A percentile compares a stretch with the other conserved stretches of the same genome.
These are phyloP conservation scores for Spisula subtruncata DNA, from an alignment of 2,888 invertebrate species.

Conservation along the genomic window DNA sequence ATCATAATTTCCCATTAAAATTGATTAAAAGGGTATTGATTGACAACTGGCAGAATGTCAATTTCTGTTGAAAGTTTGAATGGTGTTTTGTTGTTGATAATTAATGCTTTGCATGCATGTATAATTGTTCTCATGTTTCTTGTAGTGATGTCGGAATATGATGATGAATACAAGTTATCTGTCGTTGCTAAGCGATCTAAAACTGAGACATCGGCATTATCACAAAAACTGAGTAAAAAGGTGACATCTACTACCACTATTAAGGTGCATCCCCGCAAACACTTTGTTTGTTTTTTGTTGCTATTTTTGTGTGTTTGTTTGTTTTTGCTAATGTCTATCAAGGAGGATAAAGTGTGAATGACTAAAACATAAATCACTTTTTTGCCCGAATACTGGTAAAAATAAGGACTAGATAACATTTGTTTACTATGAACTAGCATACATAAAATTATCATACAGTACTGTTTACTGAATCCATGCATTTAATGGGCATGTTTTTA, in stretches of 20 bases:
- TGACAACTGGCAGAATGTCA: too few species aligned
- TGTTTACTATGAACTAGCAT: background rate
- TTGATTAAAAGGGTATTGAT: too few species aligned
- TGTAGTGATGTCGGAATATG: constrained; percentile 71
- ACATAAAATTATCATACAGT: too few species aligned
- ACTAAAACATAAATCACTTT: background rate
- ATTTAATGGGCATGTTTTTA: background rate
- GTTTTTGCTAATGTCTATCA: background rate
- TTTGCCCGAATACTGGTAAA: background rate
- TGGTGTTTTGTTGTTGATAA: background rate
- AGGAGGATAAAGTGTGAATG: background rate
- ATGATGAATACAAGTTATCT: constrained; percentile 76
- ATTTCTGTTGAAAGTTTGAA: background rate
- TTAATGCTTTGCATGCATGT: background rate
- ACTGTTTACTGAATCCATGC: too few species aligned
- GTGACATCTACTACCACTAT: background rate
- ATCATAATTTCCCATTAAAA: too few species aligned
- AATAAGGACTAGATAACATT: background rate
- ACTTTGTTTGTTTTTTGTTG: background rate
- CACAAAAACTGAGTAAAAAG: constrained; percentile 59
- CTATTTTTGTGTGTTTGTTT: constrained; percentile 10
- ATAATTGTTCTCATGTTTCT: constrained; percentile 25
- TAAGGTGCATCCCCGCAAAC: constrained; percentile 31
- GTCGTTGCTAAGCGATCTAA: constrained; percentile 75
- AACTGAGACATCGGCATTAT: constrained; percentile 76